Percentiles rank a stretch among this genome's conserved stretches.
Evolutionary conservation across 37 sponge, comb jelly and placozoan genomes (phyloP).

Genomic region (Geodia barretti): DNA sequence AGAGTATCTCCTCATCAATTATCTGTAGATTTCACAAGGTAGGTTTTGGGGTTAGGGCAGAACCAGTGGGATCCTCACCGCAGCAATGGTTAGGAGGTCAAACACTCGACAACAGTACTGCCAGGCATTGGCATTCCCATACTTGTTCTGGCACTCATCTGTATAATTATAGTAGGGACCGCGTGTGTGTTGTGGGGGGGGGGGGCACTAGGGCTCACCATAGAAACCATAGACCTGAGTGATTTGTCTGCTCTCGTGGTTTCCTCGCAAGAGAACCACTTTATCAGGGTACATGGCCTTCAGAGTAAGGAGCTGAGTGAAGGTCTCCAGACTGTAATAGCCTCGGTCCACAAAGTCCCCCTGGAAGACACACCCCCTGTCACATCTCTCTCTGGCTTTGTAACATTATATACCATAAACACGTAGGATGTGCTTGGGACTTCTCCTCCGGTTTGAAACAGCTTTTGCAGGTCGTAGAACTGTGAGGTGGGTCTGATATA

Average conservation of each 20-base stretch:
- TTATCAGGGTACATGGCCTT: conserved; percentile 93
- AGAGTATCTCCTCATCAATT: conserved; percentile 95
- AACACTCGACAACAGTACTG: conserved; percentile 94
- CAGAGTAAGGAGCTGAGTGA: conserved; percentile 86
- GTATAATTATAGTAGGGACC: no score
- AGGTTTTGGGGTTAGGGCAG: neutral
- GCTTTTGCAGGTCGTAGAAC: conserved; percentile 95
- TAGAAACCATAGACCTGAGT: conserved; percentile 99
- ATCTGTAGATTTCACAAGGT: no score
- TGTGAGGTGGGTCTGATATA: conserved; percentile 5
- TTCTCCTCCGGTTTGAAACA: conserved; percentile 90
- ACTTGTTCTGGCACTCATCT: conserved; percentile 99
- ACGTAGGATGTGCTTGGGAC: conserved; percentile 91
- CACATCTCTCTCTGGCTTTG: neutral
- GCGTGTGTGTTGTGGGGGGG: no score
- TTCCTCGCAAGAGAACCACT: conserved; percentile 92
- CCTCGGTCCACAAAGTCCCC: conserved; percentile 99
- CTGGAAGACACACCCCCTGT: conserved; percentile 29
- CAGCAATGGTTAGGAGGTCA: conserved; percentile 97
- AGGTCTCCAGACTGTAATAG: conserved; percentile 97
- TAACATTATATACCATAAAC: conserved; percentile 74
- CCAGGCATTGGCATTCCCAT: conserved; percentile 99
- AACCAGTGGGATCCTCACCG: conserved; percentile 68
- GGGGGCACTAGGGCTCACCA: conserved; percentile 64
- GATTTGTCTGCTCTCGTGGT: conserved; percentile 98